Evolutionary conservation across 2,113 vertebrate genomes (phyloP).

Genomic region (Limanda limanda): DNA sequence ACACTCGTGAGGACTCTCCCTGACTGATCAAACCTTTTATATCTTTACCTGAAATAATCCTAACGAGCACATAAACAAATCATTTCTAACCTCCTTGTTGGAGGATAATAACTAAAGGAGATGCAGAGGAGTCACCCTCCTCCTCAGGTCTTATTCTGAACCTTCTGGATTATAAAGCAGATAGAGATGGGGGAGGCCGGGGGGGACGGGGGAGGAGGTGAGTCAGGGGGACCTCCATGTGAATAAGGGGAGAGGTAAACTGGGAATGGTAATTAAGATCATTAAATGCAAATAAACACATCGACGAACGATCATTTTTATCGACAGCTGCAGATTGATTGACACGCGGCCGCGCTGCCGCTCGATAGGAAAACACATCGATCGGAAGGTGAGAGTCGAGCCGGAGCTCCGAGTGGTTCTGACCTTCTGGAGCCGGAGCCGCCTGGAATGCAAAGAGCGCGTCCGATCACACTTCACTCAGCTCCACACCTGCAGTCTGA

Average conservation of each 20-base stretch:
- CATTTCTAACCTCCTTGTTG: too few species aligned
- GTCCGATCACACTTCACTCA: not conserved
- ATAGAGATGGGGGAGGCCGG: too few species aligned
- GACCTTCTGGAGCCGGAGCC: constrained; percentile 38
- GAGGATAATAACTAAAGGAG: too few species aligned
- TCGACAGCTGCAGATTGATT: constrained; percentile 54
- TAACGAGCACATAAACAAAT: too few species aligned
- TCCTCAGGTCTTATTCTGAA: constrained; percentile 1
- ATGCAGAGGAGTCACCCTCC: not conserved
- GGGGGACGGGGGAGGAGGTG: not conserved
- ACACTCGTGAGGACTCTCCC: not conserved
- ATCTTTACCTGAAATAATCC: too few species aligned
- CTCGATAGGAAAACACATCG: constrained; percentile 62
- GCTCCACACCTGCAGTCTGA: not conserved
- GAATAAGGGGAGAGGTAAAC: not conserved
- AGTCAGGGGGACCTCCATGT: constrained; percentile 1
- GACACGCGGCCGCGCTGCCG: constrained; percentile 36
- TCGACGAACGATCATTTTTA: constrained; percentile 58
- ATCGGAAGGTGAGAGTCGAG: constrained; percentile 34
- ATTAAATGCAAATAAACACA: constrained; percentile 73
- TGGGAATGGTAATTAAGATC: constrained; percentile 58
- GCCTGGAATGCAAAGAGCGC: not conserved
- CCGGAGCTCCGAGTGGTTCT: not conserved
- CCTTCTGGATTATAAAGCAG: not conserved
- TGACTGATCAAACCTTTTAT: too few species aligned